These are phyloP conservation scores for Teinopalpus imperialis DNA, from an alignment of 2,888 invertebrate genomes.

Conservation along the genomic window DNA sequence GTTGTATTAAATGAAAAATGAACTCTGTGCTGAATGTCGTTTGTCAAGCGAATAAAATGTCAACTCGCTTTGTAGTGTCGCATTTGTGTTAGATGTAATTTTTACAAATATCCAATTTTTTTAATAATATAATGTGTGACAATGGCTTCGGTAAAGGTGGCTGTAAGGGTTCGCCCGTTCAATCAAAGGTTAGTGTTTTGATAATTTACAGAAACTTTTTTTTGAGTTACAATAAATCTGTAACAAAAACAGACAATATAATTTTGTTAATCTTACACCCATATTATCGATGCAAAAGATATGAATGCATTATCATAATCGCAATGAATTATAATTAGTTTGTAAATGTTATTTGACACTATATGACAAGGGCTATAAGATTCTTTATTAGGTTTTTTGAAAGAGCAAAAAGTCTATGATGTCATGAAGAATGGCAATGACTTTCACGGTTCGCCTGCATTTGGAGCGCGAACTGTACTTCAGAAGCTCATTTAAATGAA, in stretches of 20 bases:
- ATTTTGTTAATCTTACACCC: constrained; percentile 26
- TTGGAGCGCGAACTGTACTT: constrained; percentile 76
- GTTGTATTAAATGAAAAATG: no score
- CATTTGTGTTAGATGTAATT: constrained; percentile 64
- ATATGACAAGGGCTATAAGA: constrained; percentile 16
- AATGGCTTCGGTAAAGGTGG: constrained; percentile 96
- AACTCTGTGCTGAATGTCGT: no score
- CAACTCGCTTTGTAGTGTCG: constrained; percentile 61
- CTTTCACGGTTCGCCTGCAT: constrained; percentile 81
- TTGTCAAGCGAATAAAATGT: constrained; percentile 48
- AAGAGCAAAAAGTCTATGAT: constrained; percentile 75
- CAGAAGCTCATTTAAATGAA: constrained; percentile 66
- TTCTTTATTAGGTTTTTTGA: constrained; percentile 48
- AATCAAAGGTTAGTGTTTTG: constrained; percentile 87
- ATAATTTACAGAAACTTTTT: constrained; percentile 35
- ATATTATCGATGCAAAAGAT: background rate
- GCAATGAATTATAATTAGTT: background rate
- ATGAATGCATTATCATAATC: background rate
- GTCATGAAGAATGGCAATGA: constrained; percentile 75
- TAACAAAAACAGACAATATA: constrained; percentile 20
- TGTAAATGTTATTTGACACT: background rate
- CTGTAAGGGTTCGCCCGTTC: constrained; percentile 94
- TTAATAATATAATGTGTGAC: constrained; percentile 77
- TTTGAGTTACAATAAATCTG: constrained; percentile 28
- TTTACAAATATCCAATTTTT: constrained; percentile 49